Evolutionary conservation across 1,140 invertebrate genomes (phyloP).

Genomic region (Meloidogyne chitwoodi): DNA sequence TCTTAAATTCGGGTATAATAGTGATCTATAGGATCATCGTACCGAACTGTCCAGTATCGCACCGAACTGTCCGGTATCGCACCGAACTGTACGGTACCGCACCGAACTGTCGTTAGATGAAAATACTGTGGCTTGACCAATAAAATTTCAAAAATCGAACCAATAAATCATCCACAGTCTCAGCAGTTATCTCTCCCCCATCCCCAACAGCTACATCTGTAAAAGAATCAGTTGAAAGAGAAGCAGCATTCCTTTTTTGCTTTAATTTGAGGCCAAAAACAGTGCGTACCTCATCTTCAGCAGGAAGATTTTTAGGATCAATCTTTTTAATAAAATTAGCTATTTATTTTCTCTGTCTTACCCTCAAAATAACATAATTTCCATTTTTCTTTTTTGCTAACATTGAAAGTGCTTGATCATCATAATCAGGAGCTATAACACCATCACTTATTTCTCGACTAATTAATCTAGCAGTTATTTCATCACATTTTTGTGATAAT

Average conservation of each 20-base stretch:
- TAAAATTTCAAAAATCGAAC: background rate
- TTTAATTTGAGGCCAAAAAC: constrained; percentile 86
- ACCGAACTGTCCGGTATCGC: background rate
- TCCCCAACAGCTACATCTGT: constrained; percentile 68
- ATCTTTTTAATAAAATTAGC: constrained; percentile 67
- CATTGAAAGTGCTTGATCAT: constrained; percentile 77
- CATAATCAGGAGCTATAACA: constrained; percentile 86
- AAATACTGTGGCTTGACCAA: no score
- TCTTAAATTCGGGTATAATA: no score
- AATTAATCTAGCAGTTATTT: constrained; percentile 73
- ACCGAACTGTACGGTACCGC: background rate
- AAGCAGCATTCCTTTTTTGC: constrained; percentile 83
- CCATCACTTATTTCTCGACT: constrained; percentile 84
- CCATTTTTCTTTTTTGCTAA: constrained; percentile 92
- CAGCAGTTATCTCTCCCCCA: constrained; percentile 4
- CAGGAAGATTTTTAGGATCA: constrained; percentile 78
- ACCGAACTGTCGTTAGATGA: no score
- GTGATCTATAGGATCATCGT: no score
- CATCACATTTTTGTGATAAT: constrained; percentile 84
- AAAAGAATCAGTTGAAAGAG: constrained; percentile 76
- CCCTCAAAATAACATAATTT: constrained; percentile 81
- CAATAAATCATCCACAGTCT: constrained; percentile 15
- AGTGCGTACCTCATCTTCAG: constrained; percentile 75
- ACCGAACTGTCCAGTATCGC: background rate
- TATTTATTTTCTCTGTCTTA: constrained; percentile 43